Base-by-base conservation (phyloP, 2,888 invertebrate genomes). In the Sesamia inferens region DNA sequence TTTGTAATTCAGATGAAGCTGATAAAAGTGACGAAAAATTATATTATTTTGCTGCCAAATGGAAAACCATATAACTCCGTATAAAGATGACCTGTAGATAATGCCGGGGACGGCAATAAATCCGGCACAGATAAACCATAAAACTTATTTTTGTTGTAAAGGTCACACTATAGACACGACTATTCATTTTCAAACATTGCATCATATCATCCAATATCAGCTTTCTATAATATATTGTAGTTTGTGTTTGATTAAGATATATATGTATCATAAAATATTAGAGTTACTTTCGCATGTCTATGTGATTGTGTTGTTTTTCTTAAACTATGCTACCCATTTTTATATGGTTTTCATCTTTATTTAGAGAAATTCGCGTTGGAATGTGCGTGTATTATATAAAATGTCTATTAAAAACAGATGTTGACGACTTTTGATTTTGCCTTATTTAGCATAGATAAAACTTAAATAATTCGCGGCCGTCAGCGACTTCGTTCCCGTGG, bases 121-220 rank as follows among this genome's bases (percentile, higher is more conserved):
- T 76, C 16, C 14, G 54, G 31, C 72, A 74, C 65, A 65, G 51
- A 44, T 57, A 65, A 54, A 54, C 47, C 66, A 76, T 79, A 59
- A 68, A 59, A 47, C 71, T 65, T 76, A 73, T 68, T 84, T 78
- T 85, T 73, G 73, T 73, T 76, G 77, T 64, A 84, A 85, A 84
- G 80, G 82, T 72, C 82, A 71, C 24, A 22, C 51, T 13, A 31
- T 66, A 70, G 68, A 83, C 71, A 80, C 72, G 68, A 65, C 48
- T 82, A 75, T 85, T 76, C 69, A 55, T 75, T 72, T 73, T 69
- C 61, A 55, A 51, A 61, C 47, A 44, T 86, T 83, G 77, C 76
- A 54, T 76, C 65, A 85, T 61, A 57, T 71, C 71, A 83, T 44
- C 59, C 42, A 47, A 16, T 73, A 78, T 68, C 71, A 55, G 61